phyloP scores from a whole-genome alignment of 2,888 invertebrate species.

The Chalcosyrphus nemorum region DNA sequence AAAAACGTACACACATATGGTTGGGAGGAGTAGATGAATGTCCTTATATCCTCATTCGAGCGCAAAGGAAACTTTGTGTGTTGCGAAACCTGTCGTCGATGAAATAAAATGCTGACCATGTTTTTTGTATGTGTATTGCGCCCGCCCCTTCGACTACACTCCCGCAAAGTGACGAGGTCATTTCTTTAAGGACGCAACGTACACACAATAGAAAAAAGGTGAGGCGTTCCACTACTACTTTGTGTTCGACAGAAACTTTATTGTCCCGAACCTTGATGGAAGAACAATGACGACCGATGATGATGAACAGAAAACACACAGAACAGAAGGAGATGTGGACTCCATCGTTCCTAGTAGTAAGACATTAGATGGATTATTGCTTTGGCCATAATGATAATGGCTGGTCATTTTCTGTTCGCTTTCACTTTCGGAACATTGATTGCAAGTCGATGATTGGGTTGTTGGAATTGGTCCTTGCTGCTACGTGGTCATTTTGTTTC shows the following conservation, averaged over 20 bases:
- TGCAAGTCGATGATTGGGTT: conserved; percentile 44
- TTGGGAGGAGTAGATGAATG: background rate
- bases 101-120: conserved; percentile 55
- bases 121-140: conserved; percentile 4
- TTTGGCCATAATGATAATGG: conserved; percentile 50
- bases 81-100: conserved; percentile 33
- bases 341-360: conserved; percentile 30
- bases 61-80: conserved; percentile 16
- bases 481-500: conserved; percentile 46
- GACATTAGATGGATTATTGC: conserved; percentile 53
- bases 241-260: conserved; percentile 34
- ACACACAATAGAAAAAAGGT: conserved; percentile 30
- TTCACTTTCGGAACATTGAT: conserved; percentile 43
- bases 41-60: background rate
- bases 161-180: conserved; percentile 19
- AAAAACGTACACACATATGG: background rate
- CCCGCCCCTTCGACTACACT: conserved; percentile 17
- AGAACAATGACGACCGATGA: background rate
- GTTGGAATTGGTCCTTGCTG: conserved; percentile 1
- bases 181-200: conserved; percentile 33
- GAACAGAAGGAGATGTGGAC: background rate
- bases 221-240: conserved; percentile 30
- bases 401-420: conserved; percentile 43
- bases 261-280: conserved; percentile 13
- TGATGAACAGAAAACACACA: too few relatives aligned